Percentiles rank a stretch among this genome's conserved stretches.
These are phyloP conservation scores for Macropis europaea DNA, from an alignment of 2,888 invertebrate genomes.

Conservation along the genomic window DNA sequence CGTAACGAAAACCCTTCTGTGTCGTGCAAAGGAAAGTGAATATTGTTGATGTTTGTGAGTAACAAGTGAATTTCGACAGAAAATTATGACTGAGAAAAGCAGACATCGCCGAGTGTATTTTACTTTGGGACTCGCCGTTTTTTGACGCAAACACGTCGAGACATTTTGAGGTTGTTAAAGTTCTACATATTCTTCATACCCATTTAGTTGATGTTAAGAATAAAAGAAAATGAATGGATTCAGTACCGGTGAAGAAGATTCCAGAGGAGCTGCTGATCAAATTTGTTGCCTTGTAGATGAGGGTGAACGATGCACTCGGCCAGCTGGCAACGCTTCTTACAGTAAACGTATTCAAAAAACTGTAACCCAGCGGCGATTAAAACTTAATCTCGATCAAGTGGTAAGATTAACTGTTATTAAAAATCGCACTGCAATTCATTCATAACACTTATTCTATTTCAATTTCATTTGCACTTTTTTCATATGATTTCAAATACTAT, in stretches of 20 bases:
- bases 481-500: neutral
- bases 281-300: constrained; percentile 96
- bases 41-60: neutral
- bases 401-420: constrained; percentile 80
- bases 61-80: constrained; percentile 30
- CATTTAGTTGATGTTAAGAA: constrained; percentile 52
- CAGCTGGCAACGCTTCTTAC: constrained; percentile 97
- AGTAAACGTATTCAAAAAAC: constrained; percentile 98
- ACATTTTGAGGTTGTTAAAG: constrained; percentile 48
- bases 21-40: neutral
- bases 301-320: constrained; percentile 91
- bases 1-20: neutral
- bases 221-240: constrained; percentile 88
- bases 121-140: constrained; percentile 36
- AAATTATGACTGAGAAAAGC: constrained; percentile 42
- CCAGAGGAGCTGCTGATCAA: constrained; percentile 92
- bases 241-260: constrained; percentile 95
- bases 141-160: constrained; percentile 40
- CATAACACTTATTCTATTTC: neutral
- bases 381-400: constrained; percentile 91
- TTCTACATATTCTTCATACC: constrained; percentile 50
- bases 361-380: constrained; percentile 93
- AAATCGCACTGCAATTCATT: neutral
- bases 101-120: constrained; percentile 37
- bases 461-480: neutral